Evolutionary conservation across 2,888 invertebrate species (phyloP).

Genomic region (Spisula solida): DNA sequence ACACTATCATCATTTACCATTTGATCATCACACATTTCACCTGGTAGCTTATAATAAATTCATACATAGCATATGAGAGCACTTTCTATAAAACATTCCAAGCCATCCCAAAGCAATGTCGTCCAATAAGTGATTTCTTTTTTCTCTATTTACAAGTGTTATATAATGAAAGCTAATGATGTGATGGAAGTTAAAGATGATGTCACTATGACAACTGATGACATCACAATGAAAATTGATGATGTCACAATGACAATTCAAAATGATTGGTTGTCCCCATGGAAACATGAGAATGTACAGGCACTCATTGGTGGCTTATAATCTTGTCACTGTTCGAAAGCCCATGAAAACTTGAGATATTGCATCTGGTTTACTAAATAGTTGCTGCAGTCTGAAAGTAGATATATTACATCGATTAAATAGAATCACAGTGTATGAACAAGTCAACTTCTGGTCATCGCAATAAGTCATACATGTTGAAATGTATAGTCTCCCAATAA

Average conservation of each 20-base stretch:
- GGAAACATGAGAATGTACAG: constrained; percentile 55
- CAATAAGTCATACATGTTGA: no score
- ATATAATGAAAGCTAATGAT: constrained; percentile 9
- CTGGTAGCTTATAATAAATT: neutral
- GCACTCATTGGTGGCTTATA: constrained; percentile 67
- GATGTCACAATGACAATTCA: constrained; percentile 42
- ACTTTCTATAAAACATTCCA: constrained; percentile 18
- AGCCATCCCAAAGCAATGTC: neutral
- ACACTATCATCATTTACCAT: neutral
- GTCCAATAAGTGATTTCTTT: constrained; percentile 9
- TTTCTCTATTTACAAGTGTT: constrained; percentile 26
- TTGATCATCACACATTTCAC: neutral
- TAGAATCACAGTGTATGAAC: no score
- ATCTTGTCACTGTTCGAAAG: constrained; percentile 53
- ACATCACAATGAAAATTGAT: constrained; percentile 26
- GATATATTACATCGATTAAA: no score
- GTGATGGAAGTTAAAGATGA: constrained; percentile 39
- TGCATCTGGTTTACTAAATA: constrained; percentile 54
- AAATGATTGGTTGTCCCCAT: constrained; percentile 52
- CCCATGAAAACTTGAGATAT: constrained; percentile 61
- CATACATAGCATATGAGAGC: neutral
- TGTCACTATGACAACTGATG: constrained; percentile 29
- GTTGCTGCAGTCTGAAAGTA: constrained; percentile 48
- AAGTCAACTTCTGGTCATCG: no score
- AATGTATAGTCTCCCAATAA: no score